Evolutionary conservation across 2,797 vertebrate genomes (phyloP), one percentile per base, ranked within the genome.

Genomic region (Calcarius lapponicus): DNA sequence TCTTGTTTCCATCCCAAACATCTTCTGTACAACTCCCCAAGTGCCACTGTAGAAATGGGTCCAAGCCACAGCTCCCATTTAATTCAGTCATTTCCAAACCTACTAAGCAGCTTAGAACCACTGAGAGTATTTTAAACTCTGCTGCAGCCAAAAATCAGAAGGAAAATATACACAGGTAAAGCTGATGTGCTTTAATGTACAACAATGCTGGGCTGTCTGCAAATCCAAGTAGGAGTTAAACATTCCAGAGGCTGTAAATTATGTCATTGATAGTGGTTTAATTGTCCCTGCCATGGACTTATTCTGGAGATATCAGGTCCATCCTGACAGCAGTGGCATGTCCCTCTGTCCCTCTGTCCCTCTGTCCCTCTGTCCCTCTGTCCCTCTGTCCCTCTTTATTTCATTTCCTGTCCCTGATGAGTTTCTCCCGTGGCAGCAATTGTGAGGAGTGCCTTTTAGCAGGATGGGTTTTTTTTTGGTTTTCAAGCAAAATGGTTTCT

Each of bases 221-320:
- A 56, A 48, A 38, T 70, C 34, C 14, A 2, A 29, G 48, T 9
- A 72, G 28, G 11, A 75, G 56, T 56, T 81, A 51, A 71, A 38
- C 16, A 32, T 17, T n/a, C 38, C n/a, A 71, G 60, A 21, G 47
- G 32, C 5, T 53, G 10, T 65, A n/a, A 85, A 71, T 65, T 7
- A 7, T 4, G 24, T 29, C 38, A n/a, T 0, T 20, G 21, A 3
- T 2, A 1, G 24, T 64, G 47, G 8, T 20, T 86, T 50, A 13
- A 50, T 88, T 82, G 31, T 26, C 60, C 31, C 48, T 18, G 53
- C 32, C 61, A 58, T 28, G 36, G 18, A 60, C 10, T 45, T 53
- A 43, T 74, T 58, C 36, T 4, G 18, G 64, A 58, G 17, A 7
- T 42, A 13, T 9, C 24, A 65, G 17, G n/a, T 11, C 22, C 54